phyloP scores from a whole-genome alignment of 2,113 vertebrate genomes.

The Perca fluviatilis region DNA sequence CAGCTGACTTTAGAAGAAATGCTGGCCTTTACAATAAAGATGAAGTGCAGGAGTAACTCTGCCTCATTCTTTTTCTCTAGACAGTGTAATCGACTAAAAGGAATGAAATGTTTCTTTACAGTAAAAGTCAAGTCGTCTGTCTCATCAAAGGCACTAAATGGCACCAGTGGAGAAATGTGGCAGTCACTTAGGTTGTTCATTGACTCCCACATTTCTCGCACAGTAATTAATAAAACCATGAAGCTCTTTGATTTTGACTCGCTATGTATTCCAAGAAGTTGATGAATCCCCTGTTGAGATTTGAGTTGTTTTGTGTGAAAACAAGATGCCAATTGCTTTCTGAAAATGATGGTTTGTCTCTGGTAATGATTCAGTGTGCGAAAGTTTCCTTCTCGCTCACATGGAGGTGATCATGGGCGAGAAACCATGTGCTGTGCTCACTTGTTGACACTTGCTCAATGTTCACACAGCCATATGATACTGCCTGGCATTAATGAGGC shows the following conservation, averaged over 20 bases:
- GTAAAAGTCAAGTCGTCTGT: neutral
- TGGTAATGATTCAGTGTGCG: slow-evolving; percentile 52
- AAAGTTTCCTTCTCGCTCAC: slow-evolving; percentile 29
- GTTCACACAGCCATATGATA: no score
- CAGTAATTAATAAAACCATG: slow-evolving; percentile 7
- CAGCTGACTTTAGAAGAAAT: slow-evolving; percentile 40
- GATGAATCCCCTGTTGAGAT: slow-evolving; percentile 12
- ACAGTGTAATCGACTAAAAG: neutral
- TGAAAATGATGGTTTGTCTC: slow-evolving; percentile 9
- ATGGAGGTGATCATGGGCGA: neutral
- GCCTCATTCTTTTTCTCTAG: neutral
- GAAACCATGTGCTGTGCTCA: neutral
- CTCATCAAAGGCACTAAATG: slow-evolving; percentile 11
- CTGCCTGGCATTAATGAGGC: neutral
- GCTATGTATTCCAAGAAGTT: slow-evolving; percentile 41
- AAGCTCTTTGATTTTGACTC: slow-evolving; percentile 9
- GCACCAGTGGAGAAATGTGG: neutral
- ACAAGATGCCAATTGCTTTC: slow-evolving; percentile 18
- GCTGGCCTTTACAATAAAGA: slow-evolving; percentile 41
- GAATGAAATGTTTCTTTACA: neutral
- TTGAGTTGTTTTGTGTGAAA: slow-evolving; percentile 45
- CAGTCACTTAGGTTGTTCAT: slow-evolving; percentile 23
- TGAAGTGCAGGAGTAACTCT: neutral
- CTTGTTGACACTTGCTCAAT: neutral
- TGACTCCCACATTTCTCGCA: slow-evolving; percentile 67